Evolutionary conservation across 2,888 invertebrate genomes (phyloP), one percentile per base, ranked within the genome.

Genomic region (Cheilosia impressa): DNA sequence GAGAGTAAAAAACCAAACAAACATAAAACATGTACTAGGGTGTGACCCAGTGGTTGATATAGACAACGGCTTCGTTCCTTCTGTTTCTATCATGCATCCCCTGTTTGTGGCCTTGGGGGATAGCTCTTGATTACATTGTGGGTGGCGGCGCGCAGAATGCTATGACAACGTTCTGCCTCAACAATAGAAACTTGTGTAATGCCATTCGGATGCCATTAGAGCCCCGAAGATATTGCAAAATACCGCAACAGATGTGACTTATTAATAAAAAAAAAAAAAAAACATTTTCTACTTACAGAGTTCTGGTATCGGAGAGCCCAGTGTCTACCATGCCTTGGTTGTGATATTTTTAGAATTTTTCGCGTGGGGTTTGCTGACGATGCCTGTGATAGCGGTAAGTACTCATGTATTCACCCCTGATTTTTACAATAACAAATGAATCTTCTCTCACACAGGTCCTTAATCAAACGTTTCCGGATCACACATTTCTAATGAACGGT

Each of bases 311-410:
- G 98, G 98, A 88, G 96, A 97, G 92, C 98, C 99, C 87, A 98
- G 98, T 92, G 96, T 99, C 87, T 98, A 98, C 93, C 99, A 99
- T 95, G 99, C 99, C 87, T 94, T 99, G 92, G 96, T 99, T 91
- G 98, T 99, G 91, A 99, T 99, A 93, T 99, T 99, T 94, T 94
- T 99, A 93, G 99, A 99, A 94, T 99, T 99, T 93, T 99, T 99
- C 93, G 98, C 99, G 88, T 99, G 99, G 99, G 99, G 99, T 71
- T 94, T 99, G 88, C 95, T 99, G 88, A 99, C 99, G 87, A 98
- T 98, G 95, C 99, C 99, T 80, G 97, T 99, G 91, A 99, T 99
- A 92, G 93, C 91, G 87, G 92, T 92, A 89, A 90, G 91, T 88
- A 81, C 9, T 10, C 13, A 63, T 10, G 27, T 31, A 45, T n/a